A percentile compares a stretch with the other conserved stretches of the same genome.
Conservation (phyloP, 23 tunicate genomes). For the Clavelina lepadiformis region DNA sequence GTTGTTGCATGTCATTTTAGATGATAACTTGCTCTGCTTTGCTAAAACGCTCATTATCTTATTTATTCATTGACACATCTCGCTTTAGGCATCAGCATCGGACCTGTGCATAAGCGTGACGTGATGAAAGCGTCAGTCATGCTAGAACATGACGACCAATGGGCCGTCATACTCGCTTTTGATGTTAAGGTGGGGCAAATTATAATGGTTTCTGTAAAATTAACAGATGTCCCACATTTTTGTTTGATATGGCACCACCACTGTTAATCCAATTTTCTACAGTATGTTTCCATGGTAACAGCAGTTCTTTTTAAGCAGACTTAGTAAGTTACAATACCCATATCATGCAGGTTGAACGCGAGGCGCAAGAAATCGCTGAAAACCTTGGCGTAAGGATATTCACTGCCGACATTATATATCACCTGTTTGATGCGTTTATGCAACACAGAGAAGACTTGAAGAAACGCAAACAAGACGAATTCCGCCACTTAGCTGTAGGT, state of each 20-base stretch:
- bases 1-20: too few species aligned
- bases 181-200: constrained; percentile 69
- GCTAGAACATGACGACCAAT: constrained; percentile 87
- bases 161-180: constrained; percentile 95
- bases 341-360: constrained; percentile 57
- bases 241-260: too few species aligned
- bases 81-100: constrained; percentile 71
- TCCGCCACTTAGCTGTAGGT: constrained; percentile 50
- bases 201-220: too few species aligned
- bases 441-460: constrained; percentile 79
- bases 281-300: too few species aligned
- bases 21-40: too few species aligned
- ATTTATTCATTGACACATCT: too few species aligned
- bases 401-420: constrained; percentile 94
- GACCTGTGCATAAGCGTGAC: constrained; percentile 87
- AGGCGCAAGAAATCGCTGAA: constrained; percentile 96
- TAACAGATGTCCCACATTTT: too few species aligned
- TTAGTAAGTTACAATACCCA: too few species aligned
- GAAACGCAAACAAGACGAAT: constrained; percentile 84
- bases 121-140: constrained; percentile 92
- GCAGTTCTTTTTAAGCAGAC: too few species aligned
- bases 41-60: too few species aligned
- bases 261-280: too few species aligned
- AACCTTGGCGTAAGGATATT: constrained; percentile 75
- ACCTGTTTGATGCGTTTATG: constrained; percentile 86